Base-by-base conservation (phyloP, 1,140 invertebrate species). In the Macrobrachium rosenbergii region DNA sequence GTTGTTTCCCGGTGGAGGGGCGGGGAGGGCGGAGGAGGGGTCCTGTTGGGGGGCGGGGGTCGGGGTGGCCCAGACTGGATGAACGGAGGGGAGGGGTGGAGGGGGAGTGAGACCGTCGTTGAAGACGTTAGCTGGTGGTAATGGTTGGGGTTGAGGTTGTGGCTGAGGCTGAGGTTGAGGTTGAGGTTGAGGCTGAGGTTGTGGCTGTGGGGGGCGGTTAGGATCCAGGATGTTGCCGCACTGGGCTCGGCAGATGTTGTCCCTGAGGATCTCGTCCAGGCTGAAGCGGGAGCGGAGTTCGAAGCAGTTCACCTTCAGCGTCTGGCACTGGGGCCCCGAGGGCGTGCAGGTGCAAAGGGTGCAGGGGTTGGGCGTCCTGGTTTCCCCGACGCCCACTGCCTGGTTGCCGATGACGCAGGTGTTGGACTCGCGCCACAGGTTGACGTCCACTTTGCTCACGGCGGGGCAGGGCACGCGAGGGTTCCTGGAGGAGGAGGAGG, bases 161-260 rank as follows among this genome's bases (percentile, higher is more conserved):
- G 21, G 77, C 37, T 45, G 62, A 14, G 37, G 28, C n/a, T 81
- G 76, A 14, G 43, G 37, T 8, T 58, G 76, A 14, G 52, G 28
- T 21, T 78, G 37, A 5, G 76, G 19, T 77, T 37, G 75, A n/a
- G 63, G 73, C 23, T 78, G 67, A 0, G 79, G 86, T 2, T 58
- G 69, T 16, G 59, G 69, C 21, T 89, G 89, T 19, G 86, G 23
- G 1, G 89, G 89, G 8, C 89, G 67, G 62, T 87, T 89, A 11
- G 89, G 89, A 63, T 89, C 89, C 6, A 89, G 78, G 62, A 89
- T 89, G 45, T 88, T 89, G n/a, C 89, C 89, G 91, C 97, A 98
- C 92, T 98, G 97, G 2, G 96, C 96, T 19, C 96, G 95, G 92
- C 97, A 98, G 0, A 98, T 96, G 90, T 97, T 96, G 90, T 98